phyloP scores from a whole-genome alignment of 2,113 vertebrate species.

The Gambusia holbrooki region DNA sequence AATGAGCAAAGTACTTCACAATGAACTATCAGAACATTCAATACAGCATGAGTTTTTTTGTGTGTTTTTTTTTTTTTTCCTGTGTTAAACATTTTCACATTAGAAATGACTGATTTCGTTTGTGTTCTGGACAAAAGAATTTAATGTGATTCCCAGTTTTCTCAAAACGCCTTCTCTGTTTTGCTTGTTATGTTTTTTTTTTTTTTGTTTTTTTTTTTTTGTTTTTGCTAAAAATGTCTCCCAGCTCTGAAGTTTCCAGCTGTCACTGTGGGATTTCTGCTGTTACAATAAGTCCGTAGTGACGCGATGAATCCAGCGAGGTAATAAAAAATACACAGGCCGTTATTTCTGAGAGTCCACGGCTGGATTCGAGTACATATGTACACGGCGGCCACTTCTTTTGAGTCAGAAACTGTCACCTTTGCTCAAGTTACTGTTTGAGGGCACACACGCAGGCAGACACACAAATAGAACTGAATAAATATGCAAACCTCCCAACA shows the following conservation, averaged over 20 bases:
- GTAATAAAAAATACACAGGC: constrained; percentile 39
- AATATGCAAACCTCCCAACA: constrained; percentile 72
- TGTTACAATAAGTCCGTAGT: constrained; percentile 11
- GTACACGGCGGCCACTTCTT: constrained; percentile 8
- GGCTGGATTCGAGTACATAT: constrained; percentile 27
- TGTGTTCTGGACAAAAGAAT: constrained; percentile 63
- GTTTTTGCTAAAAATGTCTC: constrained; percentile 34
- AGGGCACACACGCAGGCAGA: constrained; percentile 20
- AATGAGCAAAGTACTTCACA: constrained; percentile 80
- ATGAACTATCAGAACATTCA: constrained; percentile 80
- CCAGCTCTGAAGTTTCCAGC: constrained; percentile 27
- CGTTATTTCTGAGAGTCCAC: constrained; percentile 7
- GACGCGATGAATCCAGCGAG: background rate
- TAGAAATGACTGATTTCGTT: constrained; percentile 71
- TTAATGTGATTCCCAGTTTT: constrained; percentile 76
- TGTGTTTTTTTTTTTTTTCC: constrained; percentile 49
- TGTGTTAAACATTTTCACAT: constrained; percentile 72
- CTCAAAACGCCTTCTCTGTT: constrained; percentile 42
- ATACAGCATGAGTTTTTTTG: constrained; percentile 65
- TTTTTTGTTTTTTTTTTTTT: constrained; percentile 8
- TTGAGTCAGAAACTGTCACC: constrained; percentile 14
- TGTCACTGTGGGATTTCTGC: constrained; percentile 28
- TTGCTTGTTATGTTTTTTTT: constrained; percentile 12
- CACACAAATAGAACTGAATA: constrained; percentile 56
- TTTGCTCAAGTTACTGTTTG: constrained; percentile 15